Base-by-base conservation (phyloP, 2,113 vertebrate genomes). In the Hystrix cristata region DNA sequence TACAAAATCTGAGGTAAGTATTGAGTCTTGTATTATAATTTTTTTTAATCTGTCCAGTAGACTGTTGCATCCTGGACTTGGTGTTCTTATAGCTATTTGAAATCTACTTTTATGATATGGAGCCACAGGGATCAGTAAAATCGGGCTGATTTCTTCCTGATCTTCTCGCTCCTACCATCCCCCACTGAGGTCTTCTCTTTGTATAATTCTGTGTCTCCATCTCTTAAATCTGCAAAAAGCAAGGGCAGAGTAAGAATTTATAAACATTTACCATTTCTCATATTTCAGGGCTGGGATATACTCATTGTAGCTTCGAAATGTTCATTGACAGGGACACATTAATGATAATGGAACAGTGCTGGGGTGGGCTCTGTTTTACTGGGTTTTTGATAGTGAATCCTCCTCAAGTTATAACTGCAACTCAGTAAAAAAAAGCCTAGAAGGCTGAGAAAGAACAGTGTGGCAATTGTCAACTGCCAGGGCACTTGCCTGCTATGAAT, bases 1-100 rank as follows among this genome's bases (percentile, higher is more conserved):
- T 97, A 23, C 97, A 96, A 93, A 94, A 55, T 62, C 93, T 97
- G 87, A 87, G 91, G 98, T 98, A 96, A 97, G 89, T 69, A 1
- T 2, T 93, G 57, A 83, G 13, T 34, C 76, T 96, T 94, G n/a
- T 27, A 43, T 55, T 91, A 57, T 43, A 90, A 79, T 10, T 85
- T 8, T 85, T 96, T 67, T 53, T 38, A 38, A 1, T 87, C 38
- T 80, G 1, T 64, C 46, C 72, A 74, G 55, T 19, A 72, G 48
- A 89, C 2, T 69, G 34, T 78, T 72, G 29, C 7, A 78, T 34
- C 64, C 31, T 96, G 53, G 4, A 55, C 27, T 93, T 65, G 46
- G 43, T 90, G 12, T 57, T 80, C 27, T 62, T 27, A 19, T 25
- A 48, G 16, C 15, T 18, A 51, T 9, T 12, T 74, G 83, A 62